Conservation (phyloP, 2,113 vertebrate genomes). For the Cyanistes caeruleus region DNA sequence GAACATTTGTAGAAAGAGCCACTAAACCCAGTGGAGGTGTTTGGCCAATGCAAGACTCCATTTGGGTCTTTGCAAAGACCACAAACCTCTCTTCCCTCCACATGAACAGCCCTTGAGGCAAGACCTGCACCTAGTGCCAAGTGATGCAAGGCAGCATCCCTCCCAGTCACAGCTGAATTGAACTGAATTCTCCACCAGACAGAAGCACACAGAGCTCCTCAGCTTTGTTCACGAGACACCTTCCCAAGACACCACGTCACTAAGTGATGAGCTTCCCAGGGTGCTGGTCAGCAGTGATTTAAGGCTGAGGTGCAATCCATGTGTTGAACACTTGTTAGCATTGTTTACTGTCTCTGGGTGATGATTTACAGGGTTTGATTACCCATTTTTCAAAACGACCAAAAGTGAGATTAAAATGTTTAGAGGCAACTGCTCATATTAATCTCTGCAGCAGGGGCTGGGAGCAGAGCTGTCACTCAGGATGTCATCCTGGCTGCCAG, state of each 20-base stretch:
- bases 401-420: constrained; percentile 73
- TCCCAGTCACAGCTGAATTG: not conserved
- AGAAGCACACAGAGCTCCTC: not conserved
- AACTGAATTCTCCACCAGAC: rapidly evolving
- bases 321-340: constrained; percentile 3
- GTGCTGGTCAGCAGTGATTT: not conserved
- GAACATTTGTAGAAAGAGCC: not conserved
- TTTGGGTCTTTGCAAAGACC: rapidly evolving
- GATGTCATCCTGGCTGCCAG: constrained; percentile 53
- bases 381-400: constrained; percentile 60
- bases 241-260: not conserved
- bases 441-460: constrained; percentile 65
- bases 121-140: not conserved
- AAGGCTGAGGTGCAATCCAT: not conserved
- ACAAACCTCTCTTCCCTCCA: no score
- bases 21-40: not conserved
- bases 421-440: constrained; percentile 48
- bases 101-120: rapidly evolving
- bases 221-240: not conserved
- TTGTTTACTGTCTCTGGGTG: constrained; percentile 51
- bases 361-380: constrained; percentile 69
- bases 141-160: not conserved
- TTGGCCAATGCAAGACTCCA: not conserved
- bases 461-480: constrained; percentile 47
- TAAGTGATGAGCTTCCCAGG: not conserved